phyloP scores from a whole-genome alignment of 2,888 invertebrate species.

The Entomobrya proxima region DNA sequence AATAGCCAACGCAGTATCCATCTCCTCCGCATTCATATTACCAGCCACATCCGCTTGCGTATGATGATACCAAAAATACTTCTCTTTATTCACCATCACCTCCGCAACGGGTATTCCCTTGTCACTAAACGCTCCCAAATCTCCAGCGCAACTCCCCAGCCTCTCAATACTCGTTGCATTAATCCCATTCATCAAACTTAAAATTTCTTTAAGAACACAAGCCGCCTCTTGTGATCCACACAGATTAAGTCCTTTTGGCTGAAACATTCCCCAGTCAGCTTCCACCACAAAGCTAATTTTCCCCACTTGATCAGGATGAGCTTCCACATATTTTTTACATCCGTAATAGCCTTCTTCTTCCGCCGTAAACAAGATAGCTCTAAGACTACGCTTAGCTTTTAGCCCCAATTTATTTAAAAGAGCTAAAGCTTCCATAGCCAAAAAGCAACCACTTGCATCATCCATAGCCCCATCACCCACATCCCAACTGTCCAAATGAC shows the following conservation, averaged over 20 bases:
- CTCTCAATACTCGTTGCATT: no score
- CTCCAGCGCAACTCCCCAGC: no score
- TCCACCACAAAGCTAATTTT: background rate
- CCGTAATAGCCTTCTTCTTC: conserved; percentile 76
- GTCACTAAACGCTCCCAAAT: no score
- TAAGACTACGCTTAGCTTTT: conserved; percentile 84
- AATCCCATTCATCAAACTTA: no score
- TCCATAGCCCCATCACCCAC: conserved; percentile 40
- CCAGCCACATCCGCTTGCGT: no score
- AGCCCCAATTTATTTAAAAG: conserved; percentile 79
- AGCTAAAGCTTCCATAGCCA: background rate
- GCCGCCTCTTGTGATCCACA: background rate
- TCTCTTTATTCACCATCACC: no score
- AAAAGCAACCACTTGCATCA: conserved; percentile 16
- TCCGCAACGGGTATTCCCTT: no score
- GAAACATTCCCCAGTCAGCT: background rate
- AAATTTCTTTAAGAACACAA: background rate
- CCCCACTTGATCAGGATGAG: background rate
- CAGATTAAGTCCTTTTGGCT: background rate
- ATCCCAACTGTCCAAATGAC: conserved; percentile 50
- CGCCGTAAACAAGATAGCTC: conserved; percentile 87
- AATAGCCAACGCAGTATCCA: no score
- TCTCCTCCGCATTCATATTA: no score
- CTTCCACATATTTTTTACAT: background rate
- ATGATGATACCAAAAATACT: no score